phyloP scores from a whole-genome alignment of 37 sponge, comb jelly and placozoan species.

The Agelas oroides region DNA sequence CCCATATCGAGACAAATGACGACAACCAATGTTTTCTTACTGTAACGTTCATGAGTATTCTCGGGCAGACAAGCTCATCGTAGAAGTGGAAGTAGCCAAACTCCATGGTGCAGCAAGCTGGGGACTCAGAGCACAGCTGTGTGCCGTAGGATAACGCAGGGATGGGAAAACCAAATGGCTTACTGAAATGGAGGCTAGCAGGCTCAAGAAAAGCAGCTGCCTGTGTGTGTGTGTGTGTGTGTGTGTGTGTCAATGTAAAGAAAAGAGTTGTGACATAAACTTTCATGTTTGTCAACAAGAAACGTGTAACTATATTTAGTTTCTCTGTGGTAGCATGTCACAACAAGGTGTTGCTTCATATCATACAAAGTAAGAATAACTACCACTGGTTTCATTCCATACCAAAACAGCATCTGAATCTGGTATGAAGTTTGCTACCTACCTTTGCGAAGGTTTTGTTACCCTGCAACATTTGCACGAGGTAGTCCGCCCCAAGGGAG shows the following conservation, averaged over 20 bases:
- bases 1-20: not conserved
- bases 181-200: slow-evolving; percentile 31
- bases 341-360: too few species aligned
- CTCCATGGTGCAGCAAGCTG: slow-evolving; percentile 39
- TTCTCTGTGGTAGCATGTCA: too few species aligned
- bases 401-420: too few species aligned
- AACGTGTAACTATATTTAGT: too few species aligned
- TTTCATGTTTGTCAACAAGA: too few species aligned
- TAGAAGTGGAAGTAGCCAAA: slow-evolving; percentile 62
- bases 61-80: slow-evolving; percentile 49
- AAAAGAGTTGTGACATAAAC: not conserved
- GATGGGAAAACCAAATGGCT: slow-evolving; percentile 42
- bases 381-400: too few species aligned
- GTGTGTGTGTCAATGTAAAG: not conserved
- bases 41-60: slow-evolving; percentile 58
- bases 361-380: too few species aligned
- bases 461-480: slow-evolving; percentile 47
- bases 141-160: slow-evolving; percentile 67
- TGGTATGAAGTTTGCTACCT: too few species aligned
- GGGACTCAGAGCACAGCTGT: slow-evolving; percentile 48
- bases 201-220: slow-evolving; percentile 72
- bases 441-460: slow-evolving; percentile 60
- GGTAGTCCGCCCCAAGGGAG: slow-evolving; percentile 52
- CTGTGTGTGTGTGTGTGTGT: slow-evolving; percentile 8
- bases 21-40: slow-evolving; percentile 53